Evolutionary conservation across 2,888 invertebrate species (phyloP), one percentile per base, ranked within the genome.

Genomic region (Aphodius sticticus): DNA sequence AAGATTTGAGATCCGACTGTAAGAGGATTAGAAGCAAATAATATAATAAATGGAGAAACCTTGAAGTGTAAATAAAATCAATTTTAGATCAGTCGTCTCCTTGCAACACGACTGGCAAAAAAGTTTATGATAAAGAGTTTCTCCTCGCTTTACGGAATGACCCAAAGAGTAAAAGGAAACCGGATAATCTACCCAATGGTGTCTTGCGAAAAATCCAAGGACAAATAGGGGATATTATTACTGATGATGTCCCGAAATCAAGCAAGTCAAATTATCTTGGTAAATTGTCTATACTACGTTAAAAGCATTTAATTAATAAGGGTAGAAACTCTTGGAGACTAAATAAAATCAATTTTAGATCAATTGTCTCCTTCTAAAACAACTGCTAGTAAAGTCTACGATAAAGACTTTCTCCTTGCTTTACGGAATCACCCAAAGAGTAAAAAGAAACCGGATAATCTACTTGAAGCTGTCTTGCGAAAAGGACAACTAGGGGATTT

Each of bases 341-440:
- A 26, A 26, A 53, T 53, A 53, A 3, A 9, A 53, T 53, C 12
- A 3, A 81, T 86, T 86, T 72, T 81, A 88, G 96, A 95, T 86
- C 97, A 97, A 90, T 97, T 97, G 97, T 95, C 96, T 84, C 97
- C 97, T 2, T 86, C 92, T 16, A 96, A 97, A 88, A 93, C 91
- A 38, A 92, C 92, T 82, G 97, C 97, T 2, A 95, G 94, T 86
- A 96, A 94, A 87, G 92, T 93, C 81, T 98, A 98, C 88, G 94
- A 95, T 84, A 92, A 95, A 82, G 94, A 95, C 15, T 95, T 97
- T 87, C 91, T 98, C 53, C 90, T 96, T 87, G 92, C 93, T 83
- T 91, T 97, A 81, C 94, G 95, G 86, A 92, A 93, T 84, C 93
- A 94, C 83, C 94, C 95, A 6, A 92, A 93, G 16, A 95, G 96